phyloP scores from a whole-genome alignment of 2,888 invertebrate genomes.

The Smittia aterrima region DNA sequence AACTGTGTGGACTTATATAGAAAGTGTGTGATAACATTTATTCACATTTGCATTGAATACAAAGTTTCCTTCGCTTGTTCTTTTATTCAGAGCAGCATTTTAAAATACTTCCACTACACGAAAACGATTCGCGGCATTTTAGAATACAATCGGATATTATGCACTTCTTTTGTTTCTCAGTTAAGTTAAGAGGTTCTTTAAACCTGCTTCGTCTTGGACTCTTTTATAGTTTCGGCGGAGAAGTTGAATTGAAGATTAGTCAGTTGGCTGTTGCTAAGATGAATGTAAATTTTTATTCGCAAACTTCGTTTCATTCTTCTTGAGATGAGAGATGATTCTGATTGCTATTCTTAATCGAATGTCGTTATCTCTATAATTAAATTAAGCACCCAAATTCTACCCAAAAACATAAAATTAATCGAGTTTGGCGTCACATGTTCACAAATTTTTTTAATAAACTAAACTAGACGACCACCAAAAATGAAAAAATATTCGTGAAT shows the following conservation, averaged over 20 bases:
- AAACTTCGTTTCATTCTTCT: too few species aligned
- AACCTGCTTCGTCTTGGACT: background rate
- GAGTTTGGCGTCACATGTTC: background rate
- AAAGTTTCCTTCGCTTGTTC: background rate
- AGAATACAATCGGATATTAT: slow-evolving; percentile 19
- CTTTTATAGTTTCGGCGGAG: background rate
- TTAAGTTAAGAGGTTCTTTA: slow-evolving; percentile 3
- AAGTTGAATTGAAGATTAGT: too few species aligned
- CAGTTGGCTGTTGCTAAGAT: too few species aligned
- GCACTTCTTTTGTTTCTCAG: background rate
- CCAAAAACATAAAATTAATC: too few species aligned
- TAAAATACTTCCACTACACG: background rate
- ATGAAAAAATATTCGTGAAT: background rate
- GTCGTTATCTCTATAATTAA: background rate
- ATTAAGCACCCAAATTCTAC: background rate
- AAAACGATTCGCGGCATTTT: background rate
- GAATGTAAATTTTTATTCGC: too few species aligned
- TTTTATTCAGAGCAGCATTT: background rate
- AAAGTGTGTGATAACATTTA: slow-evolving; percentile 40
- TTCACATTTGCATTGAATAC: slow-evolving; percentile 39
- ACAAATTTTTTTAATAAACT: slow-evolving; percentile 37
- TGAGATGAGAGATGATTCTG: too few species aligned
- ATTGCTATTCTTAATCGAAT: too few species aligned
- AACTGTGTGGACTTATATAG: slow-evolving; percentile 31
- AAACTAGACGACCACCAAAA: background rate